Conservation (phyloP, 2,113 vertebrate species). For the Balaenoptera acutorostrata region DNA sequence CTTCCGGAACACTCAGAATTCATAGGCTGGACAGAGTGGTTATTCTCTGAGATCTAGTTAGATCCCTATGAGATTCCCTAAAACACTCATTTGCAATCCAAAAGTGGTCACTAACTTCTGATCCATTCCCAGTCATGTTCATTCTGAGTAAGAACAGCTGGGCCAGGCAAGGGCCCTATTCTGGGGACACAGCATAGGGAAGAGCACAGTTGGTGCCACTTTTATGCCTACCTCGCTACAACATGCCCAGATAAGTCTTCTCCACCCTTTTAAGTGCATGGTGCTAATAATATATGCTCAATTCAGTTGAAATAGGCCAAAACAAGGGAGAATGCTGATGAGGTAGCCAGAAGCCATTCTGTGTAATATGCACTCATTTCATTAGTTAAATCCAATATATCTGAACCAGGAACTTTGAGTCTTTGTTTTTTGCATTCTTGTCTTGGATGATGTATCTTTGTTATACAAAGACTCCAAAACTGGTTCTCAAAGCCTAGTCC, state of each 20-base stretch:
- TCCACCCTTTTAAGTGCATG: background rate
- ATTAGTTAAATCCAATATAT: background rate
- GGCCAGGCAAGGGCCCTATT: background rate
- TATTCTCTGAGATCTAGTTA: background rate
- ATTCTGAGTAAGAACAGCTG: background rate
- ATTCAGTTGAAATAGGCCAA: background rate
- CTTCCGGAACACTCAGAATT: background rate
- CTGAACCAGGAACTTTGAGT: background rate
- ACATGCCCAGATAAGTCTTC: background rate
- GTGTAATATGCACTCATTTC: background rate
- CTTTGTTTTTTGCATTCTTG: background rate
- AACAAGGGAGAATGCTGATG: background rate
- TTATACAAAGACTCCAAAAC: background rate
- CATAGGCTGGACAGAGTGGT: background rate
- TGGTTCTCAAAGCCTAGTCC: background rate
- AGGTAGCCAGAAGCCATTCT: background rate
- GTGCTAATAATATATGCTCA: background rate
- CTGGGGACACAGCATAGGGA: background rate
- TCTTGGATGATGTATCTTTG: background rate
- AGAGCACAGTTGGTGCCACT: background rate
- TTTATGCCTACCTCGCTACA: background rate
- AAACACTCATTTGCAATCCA: background rate
- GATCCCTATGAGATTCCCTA: background rate
- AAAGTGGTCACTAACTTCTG: background rate
- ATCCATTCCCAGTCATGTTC: background rate